phyloP scores from a whole-genome alignment of 2,113 vertebrate genomes.

The Machaerirhynchus nigripectus region DNA sequence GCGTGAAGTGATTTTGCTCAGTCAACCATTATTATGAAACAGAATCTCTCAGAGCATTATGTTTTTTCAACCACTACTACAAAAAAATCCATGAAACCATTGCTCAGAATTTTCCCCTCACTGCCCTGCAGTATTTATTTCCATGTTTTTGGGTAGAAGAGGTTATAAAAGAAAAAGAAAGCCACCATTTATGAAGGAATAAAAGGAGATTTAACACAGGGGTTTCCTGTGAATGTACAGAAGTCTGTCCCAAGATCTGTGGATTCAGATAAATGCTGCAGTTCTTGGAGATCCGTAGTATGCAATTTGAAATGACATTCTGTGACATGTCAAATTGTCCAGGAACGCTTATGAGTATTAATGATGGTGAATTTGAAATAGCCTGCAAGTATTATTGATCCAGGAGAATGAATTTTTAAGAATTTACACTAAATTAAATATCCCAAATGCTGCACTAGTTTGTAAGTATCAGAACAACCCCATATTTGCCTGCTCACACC shows the following conservation, averaged over 20 bases:
- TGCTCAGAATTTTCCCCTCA: not conserved
- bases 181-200: not conserved
- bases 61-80: not conserved
- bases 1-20: not conserved
- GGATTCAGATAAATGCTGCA: not conserved
- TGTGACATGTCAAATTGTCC: not conserved
- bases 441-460: not conserved
- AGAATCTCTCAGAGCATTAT: not conserved
- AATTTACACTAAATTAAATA: not conserved
- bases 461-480: not conserved
- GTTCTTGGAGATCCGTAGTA: not conserved
- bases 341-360: not conserved
- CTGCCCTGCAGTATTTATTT: not conserved
- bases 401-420: not conserved
- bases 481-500: not conserved
- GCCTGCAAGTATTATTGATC: not conserved
- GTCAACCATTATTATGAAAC: not conserved
- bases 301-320: not conserved
- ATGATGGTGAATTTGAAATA: not conserved
- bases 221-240: not conserved
- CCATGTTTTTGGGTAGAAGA: not conserved
- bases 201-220: fast-evolving
- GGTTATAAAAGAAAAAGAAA: not conserved
- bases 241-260: not conserved
- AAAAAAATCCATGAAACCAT: not conserved